Percentiles rank a stretch among this genome's conserved stretches.
Evolutionary conservation across 2,113 vertebrate genomes (phyloP).

Genomic region (Mus pahari): DNA sequence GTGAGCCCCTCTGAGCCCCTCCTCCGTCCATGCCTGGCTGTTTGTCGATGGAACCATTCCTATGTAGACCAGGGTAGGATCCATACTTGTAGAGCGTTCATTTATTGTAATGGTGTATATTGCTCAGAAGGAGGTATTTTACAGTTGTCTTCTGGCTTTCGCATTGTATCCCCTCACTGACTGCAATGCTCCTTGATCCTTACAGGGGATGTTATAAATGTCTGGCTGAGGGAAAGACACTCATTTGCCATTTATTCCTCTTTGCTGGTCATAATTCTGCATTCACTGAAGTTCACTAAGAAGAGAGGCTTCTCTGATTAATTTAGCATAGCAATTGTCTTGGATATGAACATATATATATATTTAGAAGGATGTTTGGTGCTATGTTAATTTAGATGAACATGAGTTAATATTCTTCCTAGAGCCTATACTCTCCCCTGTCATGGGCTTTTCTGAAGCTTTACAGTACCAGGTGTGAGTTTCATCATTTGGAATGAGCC

Average conservation of each 20-base stretch:
- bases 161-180: not conserved
- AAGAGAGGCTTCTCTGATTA: not conserved
- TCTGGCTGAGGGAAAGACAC: not conserved
- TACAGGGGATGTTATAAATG: not conserved
- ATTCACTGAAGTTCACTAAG: not conserved
- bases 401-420: not conserved
- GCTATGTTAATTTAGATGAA: not conserved
- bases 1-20: not conserved
- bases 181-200: too few species aligned
- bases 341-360: not conserved
- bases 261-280: not conserved
- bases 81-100: not conserved
- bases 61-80: not conserved
- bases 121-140: not conserved
- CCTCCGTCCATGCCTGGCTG: not conserved
- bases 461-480: not conserved
- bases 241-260: not conserved
- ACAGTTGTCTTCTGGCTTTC: not conserved
- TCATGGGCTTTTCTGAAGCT: not conserved
- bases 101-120: not conserved
- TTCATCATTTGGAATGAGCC: not conserved
- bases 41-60: not conserved
- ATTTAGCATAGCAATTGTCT: not conserved
- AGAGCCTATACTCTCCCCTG: not conserved
- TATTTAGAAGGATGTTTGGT: not conserved